Percentiles rank a stretch among this genome's conserved stretches.
Evolutionary conservation across 1,140 invertebrate species (phyloP).

Genomic region (Drosophila sucinea): DNA sequence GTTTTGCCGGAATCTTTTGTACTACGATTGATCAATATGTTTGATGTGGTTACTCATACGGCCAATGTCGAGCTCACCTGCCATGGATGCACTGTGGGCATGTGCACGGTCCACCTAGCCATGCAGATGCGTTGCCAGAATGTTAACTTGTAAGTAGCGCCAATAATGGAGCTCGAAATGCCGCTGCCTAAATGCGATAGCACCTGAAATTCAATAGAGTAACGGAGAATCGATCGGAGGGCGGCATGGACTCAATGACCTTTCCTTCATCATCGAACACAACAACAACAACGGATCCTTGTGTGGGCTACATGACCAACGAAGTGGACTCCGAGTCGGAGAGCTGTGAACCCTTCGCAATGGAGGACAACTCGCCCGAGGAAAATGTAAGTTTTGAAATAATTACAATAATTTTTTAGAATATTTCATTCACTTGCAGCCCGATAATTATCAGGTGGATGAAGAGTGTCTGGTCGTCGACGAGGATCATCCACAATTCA

Average conservation of each 20-base stretch:
- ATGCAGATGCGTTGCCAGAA: conserved; percentile 52
- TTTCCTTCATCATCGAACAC: conserved; percentile 26
- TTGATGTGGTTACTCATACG: conserved; percentile 39
- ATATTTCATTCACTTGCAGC: neutral
- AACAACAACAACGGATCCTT: conserved; percentile 33
- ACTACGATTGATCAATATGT: conserved; percentile 26
- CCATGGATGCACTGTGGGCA: conserved; percentile 64
- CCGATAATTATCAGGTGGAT: neutral
- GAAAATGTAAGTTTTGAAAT: neutral
- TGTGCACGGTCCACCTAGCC: conserved; percentile 44
- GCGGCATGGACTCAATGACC: conserved; percentile 23
- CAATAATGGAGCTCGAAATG: conserved; percentile 43
- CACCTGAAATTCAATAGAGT: conserved; percentile 68
- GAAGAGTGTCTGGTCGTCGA: conserved; percentile 26
- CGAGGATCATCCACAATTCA: conserved; percentile 29
- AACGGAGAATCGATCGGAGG: conserved; percentile 22
- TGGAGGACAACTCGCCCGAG: neutral
- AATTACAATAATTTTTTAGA: too few species aligned
- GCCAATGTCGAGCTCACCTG: conserved; percentile 60
- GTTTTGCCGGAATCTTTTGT: conserved; percentile 42
- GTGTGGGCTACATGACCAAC: conserved; percentile 35
- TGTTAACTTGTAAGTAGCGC: conserved; percentile 62
- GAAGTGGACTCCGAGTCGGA: conserved; percentile 6
- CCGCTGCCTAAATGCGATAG: conserved; percentile 46
- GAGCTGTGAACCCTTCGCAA: neutral